Conservation (phyloP, 1,140 invertebrate species). For the Drosophila pectinifera region DNA sequence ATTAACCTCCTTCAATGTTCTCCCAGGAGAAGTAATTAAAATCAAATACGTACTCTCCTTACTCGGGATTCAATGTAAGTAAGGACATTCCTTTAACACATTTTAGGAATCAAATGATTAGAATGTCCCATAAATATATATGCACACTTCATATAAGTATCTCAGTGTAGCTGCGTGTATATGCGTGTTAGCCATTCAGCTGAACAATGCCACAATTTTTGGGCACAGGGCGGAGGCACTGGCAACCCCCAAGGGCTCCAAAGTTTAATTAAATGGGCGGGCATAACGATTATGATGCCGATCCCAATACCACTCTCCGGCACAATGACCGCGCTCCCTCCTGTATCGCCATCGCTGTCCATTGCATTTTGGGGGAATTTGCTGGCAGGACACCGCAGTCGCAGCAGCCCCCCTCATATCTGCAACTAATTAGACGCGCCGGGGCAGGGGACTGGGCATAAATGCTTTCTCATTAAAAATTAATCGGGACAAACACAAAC, state of each 20-base stretch:
- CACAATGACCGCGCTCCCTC: conserved; percentile 13
- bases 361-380: conserved; percentile 14
- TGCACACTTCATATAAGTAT: too few species aligned
- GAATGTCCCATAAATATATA: too few species aligned
- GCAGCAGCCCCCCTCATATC: conserved; percentile 7
- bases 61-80: too few species aligned
- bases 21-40: too few species aligned
- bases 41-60: too few species aligned
- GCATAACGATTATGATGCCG: conserved; percentile 54
- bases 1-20: too few species aligned
- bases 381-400: background rate
- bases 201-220: conserved; percentile 50
- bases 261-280: conserved; percentile 66
- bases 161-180: conserved; percentile 12
- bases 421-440: conserved; percentile 64
- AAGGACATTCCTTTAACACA: background rate
- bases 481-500: conserved; percentile 44
- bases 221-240: background rate
- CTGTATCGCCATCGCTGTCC: background rate
- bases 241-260: conserved; percentile 40
- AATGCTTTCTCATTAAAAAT: conserved; percentile 69
- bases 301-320: conserved; percentile 8
- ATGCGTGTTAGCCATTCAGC: conserved; percentile 60
- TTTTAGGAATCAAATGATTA: too few species aligned
- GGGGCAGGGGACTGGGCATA: conserved; percentile 23